Conservation (phyloP, 2,113 vertebrate species). For the Saimiri boliviensis region DNA sequence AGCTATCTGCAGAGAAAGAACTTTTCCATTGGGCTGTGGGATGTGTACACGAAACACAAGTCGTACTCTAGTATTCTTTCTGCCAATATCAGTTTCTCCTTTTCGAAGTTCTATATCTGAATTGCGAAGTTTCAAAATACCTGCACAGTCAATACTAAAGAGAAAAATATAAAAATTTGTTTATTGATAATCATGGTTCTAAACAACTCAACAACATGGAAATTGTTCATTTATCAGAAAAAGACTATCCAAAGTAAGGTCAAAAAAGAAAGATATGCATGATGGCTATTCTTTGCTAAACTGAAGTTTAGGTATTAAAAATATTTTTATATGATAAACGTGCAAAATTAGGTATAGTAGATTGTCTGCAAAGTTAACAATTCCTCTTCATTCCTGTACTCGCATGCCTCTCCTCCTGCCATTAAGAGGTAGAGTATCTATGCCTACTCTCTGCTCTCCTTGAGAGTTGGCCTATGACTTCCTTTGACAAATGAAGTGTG, state of each 20-base stretch:
- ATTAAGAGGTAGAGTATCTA: not conserved
- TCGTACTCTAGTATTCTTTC: conserved; percentile 97
- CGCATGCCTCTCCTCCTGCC: not conserved
- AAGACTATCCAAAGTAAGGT: conserved; percentile 42
- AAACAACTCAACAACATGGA: conserved; percentile 29
- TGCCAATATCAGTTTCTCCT: conserved; percentile 98
- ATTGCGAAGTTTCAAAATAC: conserved; percentile 98
- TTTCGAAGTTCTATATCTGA: conserved; percentile 99
- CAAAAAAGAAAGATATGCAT: conserved; percentile 9
- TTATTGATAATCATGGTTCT: conserved; percentile 51
- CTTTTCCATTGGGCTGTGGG: conserved; percentile 96
- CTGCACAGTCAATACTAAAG: conserved; percentile 97
- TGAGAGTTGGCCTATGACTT: not conserved
- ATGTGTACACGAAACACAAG: conserved; percentile 98
- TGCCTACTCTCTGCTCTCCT: not conserved
- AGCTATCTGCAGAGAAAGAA: conserved; percentile 94
- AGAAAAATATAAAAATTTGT: conserved; percentile 50
- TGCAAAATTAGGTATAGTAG: not conserved
- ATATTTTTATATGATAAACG: not conserved
- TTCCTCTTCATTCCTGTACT: not conserved
- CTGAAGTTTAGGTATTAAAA: not conserved
- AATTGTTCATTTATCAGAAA: not conserved
- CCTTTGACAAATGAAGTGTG: not conserved
- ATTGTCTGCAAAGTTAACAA: not conserved
- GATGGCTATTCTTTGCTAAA: not conserved